Evolutionary conservation across 37 sponge, comb jelly and placozoan genomes (phyloP).

Genomic region (Hexactinellida sp.): DNA sequence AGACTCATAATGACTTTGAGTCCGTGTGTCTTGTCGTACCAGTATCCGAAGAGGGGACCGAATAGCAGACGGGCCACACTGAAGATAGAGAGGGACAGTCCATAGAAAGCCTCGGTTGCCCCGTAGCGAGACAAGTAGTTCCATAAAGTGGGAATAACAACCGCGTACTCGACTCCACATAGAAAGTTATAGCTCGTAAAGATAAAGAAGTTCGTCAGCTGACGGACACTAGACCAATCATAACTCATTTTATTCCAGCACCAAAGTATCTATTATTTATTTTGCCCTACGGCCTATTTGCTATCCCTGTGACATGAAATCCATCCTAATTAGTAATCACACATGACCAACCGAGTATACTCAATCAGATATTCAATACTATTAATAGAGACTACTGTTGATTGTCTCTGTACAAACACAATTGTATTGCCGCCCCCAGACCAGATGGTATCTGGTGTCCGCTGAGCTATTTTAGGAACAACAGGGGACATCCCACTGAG

Average conservation of each 20-base stretch:
- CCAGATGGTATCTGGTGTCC: too few relatives aligned
- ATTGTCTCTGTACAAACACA: too few relatives aligned
- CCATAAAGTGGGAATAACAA: slow-evolving; percentile 51
- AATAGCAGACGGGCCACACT: slow-evolving; percentile 56
- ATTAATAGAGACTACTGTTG: too few relatives aligned
- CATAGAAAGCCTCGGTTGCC: slow-evolving; percentile 39
- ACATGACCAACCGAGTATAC: too few relatives aligned
- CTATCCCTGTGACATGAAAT: too few relatives aligned
- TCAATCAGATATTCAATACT: too few relatives aligned
- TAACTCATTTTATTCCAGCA: background rate
- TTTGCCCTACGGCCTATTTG: too few relatives aligned
- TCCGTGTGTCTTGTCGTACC: slow-evolving; percentile 47
- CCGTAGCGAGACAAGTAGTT: slow-evolving; percentile 33
- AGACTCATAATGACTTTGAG: slow-evolving; percentile 46
- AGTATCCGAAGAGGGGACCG: slow-evolving; percentile 54
- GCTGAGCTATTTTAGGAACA: too few relatives aligned
- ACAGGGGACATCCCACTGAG: too few relatives aligned
- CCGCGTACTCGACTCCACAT: background rate
- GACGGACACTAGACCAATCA: background rate
- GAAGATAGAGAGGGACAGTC: slow-evolving; percentile 60
- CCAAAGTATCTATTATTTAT: too few relatives aligned
- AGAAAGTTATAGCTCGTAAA: background rate
- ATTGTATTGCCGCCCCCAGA: too few relatives aligned
- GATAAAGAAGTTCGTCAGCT: background rate
- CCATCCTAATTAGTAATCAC: too few relatives aligned